Conservation (phyloP, 2,797 vertebrate species). For the Leptodactylus fallax region DNA sequence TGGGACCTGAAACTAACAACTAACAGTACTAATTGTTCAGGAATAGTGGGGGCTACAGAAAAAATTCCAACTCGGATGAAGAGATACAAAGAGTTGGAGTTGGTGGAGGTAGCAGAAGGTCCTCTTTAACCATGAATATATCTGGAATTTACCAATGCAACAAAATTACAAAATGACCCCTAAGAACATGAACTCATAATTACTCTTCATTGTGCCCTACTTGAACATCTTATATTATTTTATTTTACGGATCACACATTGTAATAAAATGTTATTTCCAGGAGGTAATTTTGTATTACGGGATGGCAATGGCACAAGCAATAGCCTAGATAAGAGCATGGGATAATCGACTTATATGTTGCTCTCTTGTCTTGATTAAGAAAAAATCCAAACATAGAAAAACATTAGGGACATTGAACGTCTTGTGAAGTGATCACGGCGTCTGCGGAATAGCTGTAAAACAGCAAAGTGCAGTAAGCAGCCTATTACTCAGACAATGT, state of each 20-base stretch:
- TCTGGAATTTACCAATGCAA: background rate
- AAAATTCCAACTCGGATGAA: no score
- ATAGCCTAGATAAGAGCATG: background rate
- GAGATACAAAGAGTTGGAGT: no score
- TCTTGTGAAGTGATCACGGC: background rate
- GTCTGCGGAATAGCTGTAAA: slow-evolving; percentile 8
- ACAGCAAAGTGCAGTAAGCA: background rate
- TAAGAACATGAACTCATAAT: background rate
- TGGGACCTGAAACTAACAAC: no score
- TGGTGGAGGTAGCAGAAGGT: no score
- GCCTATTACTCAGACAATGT: slow-evolving; percentile 3
- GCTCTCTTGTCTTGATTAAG: background rate
- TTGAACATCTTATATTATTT: background rate
- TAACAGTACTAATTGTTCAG: no score
- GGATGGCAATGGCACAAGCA: background rate
- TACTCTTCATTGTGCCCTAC: background rate
- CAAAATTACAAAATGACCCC: background rate
- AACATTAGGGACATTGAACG: slow-evolving; percentile 15
- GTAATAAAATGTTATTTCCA: background rate
- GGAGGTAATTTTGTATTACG: background rate
- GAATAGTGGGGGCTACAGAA: no score
- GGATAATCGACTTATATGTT: background rate
- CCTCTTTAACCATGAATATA: no score
- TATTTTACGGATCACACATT: background rate
- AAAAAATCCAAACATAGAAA: background rate